Evolutionary conservation across 2,113 vertebrate genomes (phyloP).

Genomic region (Caloenas nicobarica): DNA sequence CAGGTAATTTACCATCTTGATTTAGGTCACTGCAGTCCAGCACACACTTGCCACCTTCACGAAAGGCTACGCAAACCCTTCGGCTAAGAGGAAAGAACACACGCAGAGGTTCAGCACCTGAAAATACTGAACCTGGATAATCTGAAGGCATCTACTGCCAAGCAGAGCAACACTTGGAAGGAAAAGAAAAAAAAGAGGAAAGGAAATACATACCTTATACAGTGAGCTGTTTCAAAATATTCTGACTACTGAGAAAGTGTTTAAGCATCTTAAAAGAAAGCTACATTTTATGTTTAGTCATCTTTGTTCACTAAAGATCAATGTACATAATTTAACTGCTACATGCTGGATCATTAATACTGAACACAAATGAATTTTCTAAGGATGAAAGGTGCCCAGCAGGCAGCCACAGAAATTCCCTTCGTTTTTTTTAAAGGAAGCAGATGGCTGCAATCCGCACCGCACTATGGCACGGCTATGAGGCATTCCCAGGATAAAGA

Average conservation of each 20-base stretch:
- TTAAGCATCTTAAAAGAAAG: background rate
- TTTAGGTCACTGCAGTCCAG: background rate
- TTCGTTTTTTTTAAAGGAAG: background rate
- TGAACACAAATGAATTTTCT: background rate
- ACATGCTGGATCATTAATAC: background rate
- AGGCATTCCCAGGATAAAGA: background rate
- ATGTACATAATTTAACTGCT: background rate
- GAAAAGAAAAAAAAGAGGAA: background rate
- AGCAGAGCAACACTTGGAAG: background rate
- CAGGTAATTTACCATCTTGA: background rate
- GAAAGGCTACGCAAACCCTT: background rate
- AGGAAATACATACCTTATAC: background rate
- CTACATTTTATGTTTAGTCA: background rate
- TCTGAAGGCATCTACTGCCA: background rate
- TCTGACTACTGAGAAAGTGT: background rate
- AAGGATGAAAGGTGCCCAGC: background rate
- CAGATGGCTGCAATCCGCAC: background rate
- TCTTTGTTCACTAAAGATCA: background rate
- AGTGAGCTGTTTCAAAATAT: background rate
- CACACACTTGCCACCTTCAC: background rate
- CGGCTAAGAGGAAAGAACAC: background rate
- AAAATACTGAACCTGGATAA: background rate
- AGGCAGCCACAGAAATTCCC: background rate
- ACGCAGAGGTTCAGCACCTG: background rate
- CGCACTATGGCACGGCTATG: accelerated